A percentile compares a stretch with the other conserved stretches of the same genome.
These are phyloP conservation scores for Phasianus colchicus DNA, from an alignment of 2,113 vertebrate genomes.

Conservation along the genomic window DNA sequence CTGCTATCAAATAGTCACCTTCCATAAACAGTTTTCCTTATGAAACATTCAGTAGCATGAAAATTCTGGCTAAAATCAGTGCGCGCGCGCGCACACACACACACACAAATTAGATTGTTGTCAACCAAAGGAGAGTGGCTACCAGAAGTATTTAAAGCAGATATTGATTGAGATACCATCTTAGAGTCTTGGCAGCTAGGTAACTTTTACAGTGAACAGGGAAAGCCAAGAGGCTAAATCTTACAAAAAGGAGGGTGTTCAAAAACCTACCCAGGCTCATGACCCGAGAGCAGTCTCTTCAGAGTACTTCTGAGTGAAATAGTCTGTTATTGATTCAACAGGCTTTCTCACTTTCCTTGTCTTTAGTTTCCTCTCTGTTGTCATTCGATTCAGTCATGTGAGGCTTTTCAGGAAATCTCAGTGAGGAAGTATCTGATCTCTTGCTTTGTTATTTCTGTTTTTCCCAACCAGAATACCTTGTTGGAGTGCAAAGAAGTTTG, in stretches of 20 bases:
- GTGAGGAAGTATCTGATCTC: not conserved
- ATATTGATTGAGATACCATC: constrained; percentile 55
- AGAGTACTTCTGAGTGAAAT: constrained; percentile 37
- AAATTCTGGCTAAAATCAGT: constrained; percentile 10
- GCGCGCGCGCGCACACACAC: no score
- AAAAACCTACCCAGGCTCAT: constrained; percentile 45
- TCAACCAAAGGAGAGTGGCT: constrained; percentile 11
- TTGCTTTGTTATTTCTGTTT: constrained; percentile 22
- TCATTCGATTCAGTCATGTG: constrained; percentile 45
- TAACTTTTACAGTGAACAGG: constrained; percentile 16
- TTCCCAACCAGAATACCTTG: not conserved
- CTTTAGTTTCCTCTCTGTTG: constrained; percentile 34
- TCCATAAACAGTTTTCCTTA: not conserved
- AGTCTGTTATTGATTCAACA: constrained; percentile 67
- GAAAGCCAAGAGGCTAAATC: constrained; percentile 64
- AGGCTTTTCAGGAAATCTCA: constrained; percentile 42
- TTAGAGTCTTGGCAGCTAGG: constrained; percentile 28
- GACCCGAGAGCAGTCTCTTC: constrained; percentile 40
- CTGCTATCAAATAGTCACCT: not conserved
- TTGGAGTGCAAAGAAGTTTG: not conserved
- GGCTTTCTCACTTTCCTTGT: constrained; percentile 41
- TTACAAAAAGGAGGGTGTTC: constrained; percentile 27
- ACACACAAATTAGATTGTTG: not conserved
- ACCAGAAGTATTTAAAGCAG: constrained; percentile 56
- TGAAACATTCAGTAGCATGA: not conserved